A percentile compares a stretch with the other conserved stretches of the same genome.
These are phyloP conservation scores for Halictus quadricinctus DNA, from an alignment of 2,888 invertebrate genomes.

Conservation along the genomic window DNA sequence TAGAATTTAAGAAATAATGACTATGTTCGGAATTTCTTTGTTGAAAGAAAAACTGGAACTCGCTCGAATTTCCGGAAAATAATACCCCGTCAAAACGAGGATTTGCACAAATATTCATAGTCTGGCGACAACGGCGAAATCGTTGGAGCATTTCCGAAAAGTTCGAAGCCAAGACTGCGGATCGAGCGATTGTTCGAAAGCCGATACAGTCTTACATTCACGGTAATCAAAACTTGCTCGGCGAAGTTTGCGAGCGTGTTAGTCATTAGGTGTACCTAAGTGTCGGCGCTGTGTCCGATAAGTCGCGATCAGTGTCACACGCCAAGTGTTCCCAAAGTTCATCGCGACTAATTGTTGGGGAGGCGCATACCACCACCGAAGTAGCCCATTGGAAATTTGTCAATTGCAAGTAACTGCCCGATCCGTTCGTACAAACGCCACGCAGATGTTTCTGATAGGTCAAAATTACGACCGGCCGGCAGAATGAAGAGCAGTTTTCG, in stretches of 20 bases:
- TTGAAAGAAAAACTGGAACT: background rate
- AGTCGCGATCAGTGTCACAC: slow-evolving; percentile 64
- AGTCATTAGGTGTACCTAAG: slow-evolving; percentile 40
- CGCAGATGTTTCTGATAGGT: slow-evolving; percentile 70
- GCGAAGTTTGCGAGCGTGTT: slow-evolving; percentile 34
- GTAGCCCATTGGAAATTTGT: slow-evolving; percentile 71
- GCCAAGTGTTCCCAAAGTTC: slow-evolving; percentile 66
- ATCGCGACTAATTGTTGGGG: slow-evolving; percentile 67
- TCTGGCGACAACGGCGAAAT: background rate
- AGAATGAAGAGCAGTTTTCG: slow-evolving; percentile 54
- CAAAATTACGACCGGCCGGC: slow-evolving; percentile 59
- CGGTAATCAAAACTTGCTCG: slow-evolving; percentile 19
- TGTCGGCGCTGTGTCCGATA: slow-evolving; percentile 52
- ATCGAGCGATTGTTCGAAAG: slow-evolving; percentile 9
- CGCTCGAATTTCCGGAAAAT: background rate
- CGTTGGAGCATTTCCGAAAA: background rate
- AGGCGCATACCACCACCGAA: slow-evolving; percentile 65
- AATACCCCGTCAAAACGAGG: background rate
- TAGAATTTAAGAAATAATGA: no score
- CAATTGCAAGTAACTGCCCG: slow-evolving; percentile 68
- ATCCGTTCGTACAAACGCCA: slow-evolving; percentile 60
- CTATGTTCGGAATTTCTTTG: background rate
- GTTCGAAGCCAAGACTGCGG: background rate
- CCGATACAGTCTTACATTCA: slow-evolving; percentile 19
- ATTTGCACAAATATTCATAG: background rate